phyloP scores from a whole-genome alignment of 2,113 vertebrate species.

The Cyrtonyx montezumae region DNA sequence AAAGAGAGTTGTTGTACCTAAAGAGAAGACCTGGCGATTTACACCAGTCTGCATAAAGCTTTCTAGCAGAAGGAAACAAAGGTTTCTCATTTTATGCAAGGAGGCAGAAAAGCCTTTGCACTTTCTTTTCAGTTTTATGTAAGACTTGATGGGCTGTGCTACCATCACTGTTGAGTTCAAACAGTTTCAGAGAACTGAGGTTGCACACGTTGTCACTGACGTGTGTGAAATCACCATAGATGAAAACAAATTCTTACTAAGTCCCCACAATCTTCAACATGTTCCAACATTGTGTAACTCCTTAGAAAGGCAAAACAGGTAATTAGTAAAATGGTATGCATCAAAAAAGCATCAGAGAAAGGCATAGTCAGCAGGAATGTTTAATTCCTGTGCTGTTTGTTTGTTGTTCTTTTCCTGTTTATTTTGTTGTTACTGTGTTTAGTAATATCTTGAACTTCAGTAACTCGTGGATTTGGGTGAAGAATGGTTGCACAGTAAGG shows the following conservation, averaged over 20 bases:
- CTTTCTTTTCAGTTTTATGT: not conserved
- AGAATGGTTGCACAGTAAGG: not conserved
- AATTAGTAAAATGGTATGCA: not conserved
- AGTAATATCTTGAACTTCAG: not conserved
- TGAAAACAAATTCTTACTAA: not conserved
- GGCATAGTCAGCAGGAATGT: not conserved
- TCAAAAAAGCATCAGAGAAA: not conserved
- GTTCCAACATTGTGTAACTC: not conserved
- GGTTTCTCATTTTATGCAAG: not conserved
- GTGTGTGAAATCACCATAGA: not conserved
- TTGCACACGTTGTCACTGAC: not conserved
- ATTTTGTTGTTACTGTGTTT: not conserved
- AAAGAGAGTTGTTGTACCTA: not conserved
- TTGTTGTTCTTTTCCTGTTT: not conserved
- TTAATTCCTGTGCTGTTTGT: too few relatives aligned
- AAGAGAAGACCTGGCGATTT: not conserved
- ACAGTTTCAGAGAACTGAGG: not conserved
- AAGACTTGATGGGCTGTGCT: not conserved
- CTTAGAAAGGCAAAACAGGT: not conserved
- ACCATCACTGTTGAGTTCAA: not conserved
- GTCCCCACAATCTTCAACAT: not conserved
- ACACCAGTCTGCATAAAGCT: not conserved
- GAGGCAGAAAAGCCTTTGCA: not conserved
- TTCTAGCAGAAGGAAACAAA: not conserved
- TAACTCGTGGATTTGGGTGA: not conserved